These are phyloP conservation scores for Bubo bubo DNA, from an alignment of 2,113 vertebrate species.

Conservation along the genomic window DNA sequence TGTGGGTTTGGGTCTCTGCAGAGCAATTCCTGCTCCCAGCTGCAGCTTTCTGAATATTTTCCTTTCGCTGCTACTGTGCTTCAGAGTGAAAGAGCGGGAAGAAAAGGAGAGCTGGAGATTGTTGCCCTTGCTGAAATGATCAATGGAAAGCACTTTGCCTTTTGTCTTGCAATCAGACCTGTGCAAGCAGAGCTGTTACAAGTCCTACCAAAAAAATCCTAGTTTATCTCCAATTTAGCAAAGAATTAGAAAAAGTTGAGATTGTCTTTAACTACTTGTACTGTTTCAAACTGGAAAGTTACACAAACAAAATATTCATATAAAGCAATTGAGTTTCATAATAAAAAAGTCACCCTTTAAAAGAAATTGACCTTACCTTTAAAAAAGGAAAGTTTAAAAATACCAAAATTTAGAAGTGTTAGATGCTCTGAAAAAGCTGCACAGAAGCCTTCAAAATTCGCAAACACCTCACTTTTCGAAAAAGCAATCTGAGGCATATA, in stretches of 20 bases:
- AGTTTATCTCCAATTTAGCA: not conserved
- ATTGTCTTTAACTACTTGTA: not conserved
- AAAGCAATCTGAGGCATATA: not conserved
- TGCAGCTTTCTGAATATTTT: slow-evolving; percentile 28
- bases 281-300: not conserved
- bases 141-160: slow-evolving; percentile 23
- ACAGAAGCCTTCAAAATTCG: not conserved
- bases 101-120: slow-evolving; percentile 1
- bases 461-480: not conserved
- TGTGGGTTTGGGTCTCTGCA: not conserved
- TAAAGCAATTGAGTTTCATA: not conserved
- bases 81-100: slow-evolving; percentile 24
- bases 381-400: not conserved
- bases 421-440: not conserved
- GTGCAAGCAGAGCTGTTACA: not conserved
- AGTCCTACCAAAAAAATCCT: not conserved
- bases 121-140: slow-evolving; percentile 31
- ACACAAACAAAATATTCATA: not conserved
- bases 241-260: not conserved
- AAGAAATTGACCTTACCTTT: not conserved
- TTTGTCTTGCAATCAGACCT: slow-evolving; percentile 4
- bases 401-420: not conserved
- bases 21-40: slow-evolving; percentile 17
- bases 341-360: not conserved
- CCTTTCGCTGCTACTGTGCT: not conserved